A percentile compares a stretch with the other conserved stretches of the same genome.
Evolutionary conservation across 2,113 vertebrate species (phyloP).

Genomic region (Anarhynchus alexandrinus): DNA sequence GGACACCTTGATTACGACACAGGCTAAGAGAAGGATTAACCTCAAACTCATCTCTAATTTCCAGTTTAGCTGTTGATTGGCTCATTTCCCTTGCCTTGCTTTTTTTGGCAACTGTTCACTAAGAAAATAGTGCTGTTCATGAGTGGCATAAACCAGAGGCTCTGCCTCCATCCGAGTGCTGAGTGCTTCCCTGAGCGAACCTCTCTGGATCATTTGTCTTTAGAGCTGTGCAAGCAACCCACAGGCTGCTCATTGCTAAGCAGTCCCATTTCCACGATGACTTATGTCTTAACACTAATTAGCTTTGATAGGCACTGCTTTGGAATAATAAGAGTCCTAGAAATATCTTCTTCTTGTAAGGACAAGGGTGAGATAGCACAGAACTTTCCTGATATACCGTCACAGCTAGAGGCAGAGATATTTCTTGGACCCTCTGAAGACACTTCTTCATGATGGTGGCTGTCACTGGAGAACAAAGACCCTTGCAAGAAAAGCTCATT

Average conservation of each 20-base stretch:
- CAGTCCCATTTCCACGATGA: neutral
- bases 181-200: neutral
- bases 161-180: neutral
- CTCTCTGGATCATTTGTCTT: neutral
- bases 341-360: neutral
- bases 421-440: neutral
- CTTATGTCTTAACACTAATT: neutral
- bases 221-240: neutral
- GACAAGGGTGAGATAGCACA: neutral
- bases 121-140: neutral
- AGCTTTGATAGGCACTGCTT: neutral
- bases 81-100: neutral
- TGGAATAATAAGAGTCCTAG: neutral
- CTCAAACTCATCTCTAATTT: neutral
- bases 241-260: neutral
- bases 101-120: neutral
- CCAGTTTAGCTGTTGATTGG: neutral
- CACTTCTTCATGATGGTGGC: neutral
- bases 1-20: neutral
- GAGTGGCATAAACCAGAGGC: neutral
- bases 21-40: neutral
- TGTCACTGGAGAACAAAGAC: neutral
- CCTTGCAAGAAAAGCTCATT: neutral
- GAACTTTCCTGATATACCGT: neutral
- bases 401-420: neutral